Evolutionary conservation across 1,140 invertebrate species (phyloP), one percentile per base, ranked within the genome.

Genomic region (Formica exsecta): DNA sequence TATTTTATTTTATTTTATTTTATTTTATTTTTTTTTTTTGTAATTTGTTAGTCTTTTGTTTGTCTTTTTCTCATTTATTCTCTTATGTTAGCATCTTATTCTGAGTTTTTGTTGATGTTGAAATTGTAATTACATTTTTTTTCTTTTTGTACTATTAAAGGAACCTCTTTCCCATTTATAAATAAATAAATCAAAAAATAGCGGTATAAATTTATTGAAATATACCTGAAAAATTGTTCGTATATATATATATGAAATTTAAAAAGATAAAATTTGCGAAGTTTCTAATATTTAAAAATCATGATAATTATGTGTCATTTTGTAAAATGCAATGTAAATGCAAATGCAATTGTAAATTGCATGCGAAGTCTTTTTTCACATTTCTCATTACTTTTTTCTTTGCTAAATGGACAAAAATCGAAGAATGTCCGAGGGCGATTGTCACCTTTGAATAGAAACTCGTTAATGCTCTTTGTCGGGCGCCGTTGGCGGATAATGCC

Each of bases 401-500:
- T 32, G 7, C 19, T 57, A 38, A 16, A 41, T 8, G 22, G 8
- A 41, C 54, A 25, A 75, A 38, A 29, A 41, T 66, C 41, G 38
- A 77, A 29, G 59, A 48, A 9, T 32, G 61, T n/a, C 25, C 61
- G n/a, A 44, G 29, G 36, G 44, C 44, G 44, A 32, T 25, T 54
- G 76, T 79, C 62, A 79, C n/a, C 9, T 80, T 29, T 16, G 22
- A 70, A 70, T 73, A 32, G 66, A 73, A 62, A 64, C 73, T 76
- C 59, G 80, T 74, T 76, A 84, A 75, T 84, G 32, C 19, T 48
- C 38, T 44, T 81, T 62, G 66, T 83, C 65, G 64, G 48, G 51
- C 32, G 36, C 38, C 38, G 6, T 61, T 44, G 38, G 8, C 29
- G 13, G 6, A 57, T 86, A 83, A 83, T 73, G n/a, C 7, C 7